Evolutionary conservation across 2,113 vertebrate genomes (phyloP).

Genomic region (Copsychus sechellarum): DNA sequence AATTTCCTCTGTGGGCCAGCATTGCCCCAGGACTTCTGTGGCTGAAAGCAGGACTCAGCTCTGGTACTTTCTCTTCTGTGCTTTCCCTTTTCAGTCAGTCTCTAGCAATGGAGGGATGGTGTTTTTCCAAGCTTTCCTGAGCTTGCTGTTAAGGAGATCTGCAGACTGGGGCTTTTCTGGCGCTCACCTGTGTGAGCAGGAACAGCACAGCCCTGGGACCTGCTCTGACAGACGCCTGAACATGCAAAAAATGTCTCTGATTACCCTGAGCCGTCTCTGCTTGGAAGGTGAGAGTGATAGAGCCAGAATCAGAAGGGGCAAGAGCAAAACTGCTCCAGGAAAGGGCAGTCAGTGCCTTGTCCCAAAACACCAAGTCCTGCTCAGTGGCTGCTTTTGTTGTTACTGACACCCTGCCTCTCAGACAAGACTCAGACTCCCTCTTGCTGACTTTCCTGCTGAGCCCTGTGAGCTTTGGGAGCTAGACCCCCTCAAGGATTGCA

Average conservation of each 20-base stretch:
- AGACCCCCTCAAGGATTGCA: background rate
- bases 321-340: background rate
- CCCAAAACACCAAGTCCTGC: background rate
- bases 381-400: background rate
- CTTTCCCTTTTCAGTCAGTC: background rate
- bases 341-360: background rate
- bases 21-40: background rate
- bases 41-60: background rate
- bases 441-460: background rate
- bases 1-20: background rate
- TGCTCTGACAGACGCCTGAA: background rate
- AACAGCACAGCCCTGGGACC: background rate
- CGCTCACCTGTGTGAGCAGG: background rate
- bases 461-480: background rate
- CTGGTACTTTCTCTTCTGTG: background rate
- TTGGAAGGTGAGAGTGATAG: background rate
- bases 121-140: background rate
- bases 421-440: background rate
- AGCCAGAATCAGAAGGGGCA: background rate
- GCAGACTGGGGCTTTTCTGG: background rate
- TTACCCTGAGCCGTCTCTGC: background rate
- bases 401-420: background rate
- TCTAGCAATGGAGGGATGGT: background rate
- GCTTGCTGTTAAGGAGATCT: background rate
- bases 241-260: background rate